Percentiles rank a stretch among this genome's conserved stretches.
These are phyloP conservation scores for Micoletzkya japonica DNA, from an alignment of 2,888 invertebrate species.

Conservation along the genomic window DNA sequence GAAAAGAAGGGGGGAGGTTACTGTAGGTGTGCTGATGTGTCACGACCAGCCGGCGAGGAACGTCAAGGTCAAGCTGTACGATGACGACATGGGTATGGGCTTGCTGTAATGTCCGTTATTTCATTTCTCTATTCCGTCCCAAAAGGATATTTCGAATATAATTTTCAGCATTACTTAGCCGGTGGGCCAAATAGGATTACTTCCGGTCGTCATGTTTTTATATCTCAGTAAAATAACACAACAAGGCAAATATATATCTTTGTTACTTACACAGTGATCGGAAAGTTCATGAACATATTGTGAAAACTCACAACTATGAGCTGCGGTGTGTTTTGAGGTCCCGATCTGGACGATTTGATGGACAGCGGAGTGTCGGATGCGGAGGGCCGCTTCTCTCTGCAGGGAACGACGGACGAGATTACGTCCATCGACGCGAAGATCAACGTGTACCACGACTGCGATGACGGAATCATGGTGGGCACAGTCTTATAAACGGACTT, in stretches of 20 bases:
- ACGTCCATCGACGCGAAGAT: slow-evolving; percentile 46
- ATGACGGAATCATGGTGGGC: slow-evolving; percentile 34
- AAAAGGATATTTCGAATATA: too few species aligned
- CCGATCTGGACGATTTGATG: slow-evolving; percentile 46
- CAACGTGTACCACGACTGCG: slow-evolving; percentile 47
- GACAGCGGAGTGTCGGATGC: slow-evolving; percentile 42
- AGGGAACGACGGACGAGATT: slow-evolving; percentile 43
- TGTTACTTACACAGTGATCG: too few species aligned
- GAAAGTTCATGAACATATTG: too few species aligned
- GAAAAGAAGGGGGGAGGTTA: too few species aligned
- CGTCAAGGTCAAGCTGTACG: slow-evolving; percentile 23
- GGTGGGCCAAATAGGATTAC: background rate
- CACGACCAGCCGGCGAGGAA: slow-evolving; percentile 14
- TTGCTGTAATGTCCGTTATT: background rate
- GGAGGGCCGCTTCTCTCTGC: slow-evolving; percentile 38
- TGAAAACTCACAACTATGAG: too few species aligned
- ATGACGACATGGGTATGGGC: slow-evolving; percentile 4
- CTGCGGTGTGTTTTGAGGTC: too few species aligned
- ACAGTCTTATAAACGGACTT: too few species aligned
- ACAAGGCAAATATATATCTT: too few species aligned
- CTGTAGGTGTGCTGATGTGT: slow-evolving; percentile 17
- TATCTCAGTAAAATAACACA: background rate
- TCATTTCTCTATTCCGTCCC: too few species aligned
- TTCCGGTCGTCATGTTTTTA: background rate
- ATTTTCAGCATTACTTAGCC: too few species aligned